A percentile compares a stretch with the other conserved stretches of the same genome.
These are phyloP conservation scores for Ptilorrhoa leucosticta DNA, from an alignment of 2,113 vertebrate species.

Conservation along the genomic window DNA sequence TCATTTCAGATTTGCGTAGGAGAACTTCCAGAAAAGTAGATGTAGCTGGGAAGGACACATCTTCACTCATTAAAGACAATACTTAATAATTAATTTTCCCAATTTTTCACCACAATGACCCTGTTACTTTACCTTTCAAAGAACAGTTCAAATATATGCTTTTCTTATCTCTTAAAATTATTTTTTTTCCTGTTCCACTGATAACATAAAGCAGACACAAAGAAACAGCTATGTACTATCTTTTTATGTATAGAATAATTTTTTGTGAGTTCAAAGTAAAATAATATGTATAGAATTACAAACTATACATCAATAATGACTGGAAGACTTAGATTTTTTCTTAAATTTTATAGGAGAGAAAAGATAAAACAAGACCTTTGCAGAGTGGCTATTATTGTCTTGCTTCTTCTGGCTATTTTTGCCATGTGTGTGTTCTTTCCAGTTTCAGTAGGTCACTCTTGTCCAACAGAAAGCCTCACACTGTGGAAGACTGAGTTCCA, in stretches of 20 bases:
- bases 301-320: not conserved
- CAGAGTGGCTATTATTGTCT: not conserved
- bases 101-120: not conserved
- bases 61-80: not conserved
- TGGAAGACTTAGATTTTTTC: not conserved
- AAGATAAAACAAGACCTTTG: not conserved
- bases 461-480: not conserved
- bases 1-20: not conserved
- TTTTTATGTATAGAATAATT: not conserved
- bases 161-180: not conserved
- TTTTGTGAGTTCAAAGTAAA: not conserved
- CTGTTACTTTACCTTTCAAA: not conserved
- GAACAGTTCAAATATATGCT: not conserved
- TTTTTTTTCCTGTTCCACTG: not conserved
- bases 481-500: not conserved
- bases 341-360: not conserved
- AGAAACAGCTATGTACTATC: fast-evolving
- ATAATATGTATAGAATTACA: not conserved
- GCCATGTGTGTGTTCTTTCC: not conserved
- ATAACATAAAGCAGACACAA: not conserved
- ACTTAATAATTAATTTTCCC: not conserved
- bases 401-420: not conserved
- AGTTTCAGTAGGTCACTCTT: not conserved
- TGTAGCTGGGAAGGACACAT: not conserved
- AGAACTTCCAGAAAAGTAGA: not conserved